Base-by-base conservation (phyloP, 2,888 invertebrate genomes). In the Rhagophthalmus giganteus region DNA sequence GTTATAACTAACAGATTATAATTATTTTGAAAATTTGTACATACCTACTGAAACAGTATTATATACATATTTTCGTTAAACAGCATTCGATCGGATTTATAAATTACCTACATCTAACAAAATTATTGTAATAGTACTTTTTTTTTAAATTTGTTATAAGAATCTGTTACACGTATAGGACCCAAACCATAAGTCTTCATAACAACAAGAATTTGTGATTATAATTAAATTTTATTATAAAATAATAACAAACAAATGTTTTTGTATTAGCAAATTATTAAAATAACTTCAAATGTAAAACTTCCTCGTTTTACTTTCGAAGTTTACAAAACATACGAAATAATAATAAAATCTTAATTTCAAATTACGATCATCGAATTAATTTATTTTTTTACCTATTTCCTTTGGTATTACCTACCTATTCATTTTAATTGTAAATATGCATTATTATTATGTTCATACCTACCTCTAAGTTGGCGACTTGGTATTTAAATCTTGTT, bases 131-230 rank as follows among this genome's bases (percentile, higher is more conserved):
- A 47, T 42, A 39, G 45, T 45, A 40, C 33, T 20, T 24, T 39
- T 27, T 47, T 41, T 52, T 52, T 48, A 48, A 51, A 44, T 53
- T 52, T 53, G 20, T 46, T 48, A 41, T 54, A 57, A 53, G 47
- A 58, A 64, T 65, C 58, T 54, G 45, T 65, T 70, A 69, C 71
- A 70, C 70, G 68, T 72, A 68, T 69, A 65, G 61, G 60, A 60
- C 66, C 71, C 71, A 71, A 71, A 72, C 67, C 61, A 52, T 57
- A 70, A 71, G 73, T 74, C 73, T 73, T 73, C 73, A 72, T 70
- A 72, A 74, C 71, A 73, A 73, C 74, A 74, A 73, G 70, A 71
- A 73, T 70, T 69, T 71, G 73, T 74, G 74, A 74, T 74, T 73
- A 69, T 71, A 70, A 69, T 68, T 71, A 73, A 74, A 72, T 71